phyloP scores from a whole-genome alignment of 2,113 vertebrate species.

The Perca flavescens region DNA sequence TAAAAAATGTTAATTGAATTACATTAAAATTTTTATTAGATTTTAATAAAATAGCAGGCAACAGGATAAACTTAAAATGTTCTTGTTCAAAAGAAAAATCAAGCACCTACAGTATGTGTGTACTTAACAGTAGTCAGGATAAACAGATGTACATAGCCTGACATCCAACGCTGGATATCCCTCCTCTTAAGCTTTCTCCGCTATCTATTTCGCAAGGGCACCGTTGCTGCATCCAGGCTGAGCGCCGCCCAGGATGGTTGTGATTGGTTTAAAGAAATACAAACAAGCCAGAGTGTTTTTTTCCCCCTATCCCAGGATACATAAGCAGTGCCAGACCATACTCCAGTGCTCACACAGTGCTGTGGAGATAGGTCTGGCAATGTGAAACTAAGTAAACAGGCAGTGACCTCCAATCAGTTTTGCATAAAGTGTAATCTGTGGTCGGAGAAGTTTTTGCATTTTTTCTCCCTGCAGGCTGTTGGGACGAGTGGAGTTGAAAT shows the following conservation, averaged over 20 bases:
- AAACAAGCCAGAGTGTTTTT: too few relatives aligned
- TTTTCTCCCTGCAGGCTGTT: conserved; percentile 4
- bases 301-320: too few relatives aligned
- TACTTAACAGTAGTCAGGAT: background rate
- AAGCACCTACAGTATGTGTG: background rate
- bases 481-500: conserved; percentile 27
- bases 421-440: background rate
- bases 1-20: background rate
- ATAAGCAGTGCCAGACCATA: too few relatives aligned
- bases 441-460: conserved; percentile 5
- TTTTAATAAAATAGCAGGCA: background rate
- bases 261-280: too few relatives aligned
- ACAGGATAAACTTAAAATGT: background rate
- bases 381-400: background rate
- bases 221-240: too few relatives aligned
- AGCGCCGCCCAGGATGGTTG: too few relatives aligned
- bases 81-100: background rate
- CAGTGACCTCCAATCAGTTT: background rate
- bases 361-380: too few relatives aligned
- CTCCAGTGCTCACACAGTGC: too few relatives aligned
- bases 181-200: too few relatives aligned
- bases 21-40: conserved; percentile 2
- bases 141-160: too few relatives aligned
- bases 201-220: too few relatives aligned
- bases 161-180: too few relatives aligned